These are phyloP conservation scores for Phoxinus phoxinus DNA, from an alignment of 2,113 vertebrate genomes.

Conservation along the genomic window DNA sequence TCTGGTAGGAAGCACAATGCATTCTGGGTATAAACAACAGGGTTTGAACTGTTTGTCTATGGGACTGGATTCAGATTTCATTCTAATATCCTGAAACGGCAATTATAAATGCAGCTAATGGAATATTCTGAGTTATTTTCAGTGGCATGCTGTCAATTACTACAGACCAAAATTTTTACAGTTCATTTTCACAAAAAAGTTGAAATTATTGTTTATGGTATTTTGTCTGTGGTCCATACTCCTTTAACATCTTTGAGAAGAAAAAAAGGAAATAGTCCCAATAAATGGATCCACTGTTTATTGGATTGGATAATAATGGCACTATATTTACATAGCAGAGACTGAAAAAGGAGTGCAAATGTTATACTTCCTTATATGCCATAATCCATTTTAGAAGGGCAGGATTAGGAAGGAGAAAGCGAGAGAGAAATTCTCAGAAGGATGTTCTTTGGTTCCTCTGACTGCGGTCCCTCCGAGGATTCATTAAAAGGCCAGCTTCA, in stretches of 20 bases:
- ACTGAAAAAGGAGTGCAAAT: background rate
- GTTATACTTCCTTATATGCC: background rate
- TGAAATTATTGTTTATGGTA: background rate
- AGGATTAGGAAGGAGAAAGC: conserved; percentile 5
- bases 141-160: background rate
- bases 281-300: background rate
- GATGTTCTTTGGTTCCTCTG: conserved; percentile 17
- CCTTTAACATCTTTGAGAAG: background rate
- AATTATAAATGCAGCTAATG: background rate
- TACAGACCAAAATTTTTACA: background rate
- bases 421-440: conserved; percentile 23
- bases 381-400: background rate
- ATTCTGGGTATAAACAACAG: conserved; percentile 1
- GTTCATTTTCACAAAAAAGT: background rate
- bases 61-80: background rate
- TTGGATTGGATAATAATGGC: background rate
- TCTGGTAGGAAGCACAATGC: background rate
- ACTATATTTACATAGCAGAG: background rate
- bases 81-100: background rate
- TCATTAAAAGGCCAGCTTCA: conserved; percentile 44
- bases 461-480: conserved; percentile 21
- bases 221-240: background rate
- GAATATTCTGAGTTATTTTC: background rate
- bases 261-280: background rate
- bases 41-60: background rate